These are phyloP conservation scores for Scortum barcoo DNA, from an alignment of 2,113 vertebrate species.

Conservation along the genomic window DNA sequence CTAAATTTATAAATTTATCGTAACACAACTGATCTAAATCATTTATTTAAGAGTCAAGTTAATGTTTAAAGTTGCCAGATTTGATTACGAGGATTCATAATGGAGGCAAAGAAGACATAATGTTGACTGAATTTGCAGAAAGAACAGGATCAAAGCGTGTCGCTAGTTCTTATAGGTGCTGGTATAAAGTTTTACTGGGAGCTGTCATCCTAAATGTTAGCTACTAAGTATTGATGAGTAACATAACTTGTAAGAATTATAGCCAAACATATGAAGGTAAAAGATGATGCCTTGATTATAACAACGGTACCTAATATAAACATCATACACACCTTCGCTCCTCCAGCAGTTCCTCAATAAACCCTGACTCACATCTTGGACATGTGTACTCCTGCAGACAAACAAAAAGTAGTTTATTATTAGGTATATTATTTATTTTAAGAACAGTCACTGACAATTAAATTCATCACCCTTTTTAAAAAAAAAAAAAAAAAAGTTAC, in stretches of 20 bases:
- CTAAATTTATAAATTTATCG: not conserved
- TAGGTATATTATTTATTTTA: not conserved
- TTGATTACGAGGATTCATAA: not conserved
- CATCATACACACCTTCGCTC: constrained; percentile 88
- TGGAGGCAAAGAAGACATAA: too few relatives aligned
- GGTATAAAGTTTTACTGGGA: not conserved
- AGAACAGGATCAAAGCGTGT: not conserved
- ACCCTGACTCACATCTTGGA: constrained; percentile 95
- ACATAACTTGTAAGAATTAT: constrained; percentile 5
- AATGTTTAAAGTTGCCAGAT: not conserved
- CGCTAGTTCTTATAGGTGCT: not conserved
- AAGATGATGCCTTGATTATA: not conserved
- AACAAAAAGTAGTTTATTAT: not conserved
- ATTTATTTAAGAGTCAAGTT: not conserved
- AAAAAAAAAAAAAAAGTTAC: too few relatives aligned
- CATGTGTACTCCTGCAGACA: constrained; percentile 92
- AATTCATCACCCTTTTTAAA: not conserved
- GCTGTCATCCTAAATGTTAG: not conserved
- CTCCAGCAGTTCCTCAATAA: constrained; percentile 95
- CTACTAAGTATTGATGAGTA: not conserved
- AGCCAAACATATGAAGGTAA: not conserved
- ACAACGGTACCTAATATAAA: not conserved
- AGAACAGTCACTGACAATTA: not conserved
- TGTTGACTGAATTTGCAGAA: not conserved
- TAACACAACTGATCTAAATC: not conserved